Evolutionary conservation across 2,113 vertebrate species (phyloP), one percentile per base, ranked within the genome.

Genomic region (Holacanthus passer): DNA sequence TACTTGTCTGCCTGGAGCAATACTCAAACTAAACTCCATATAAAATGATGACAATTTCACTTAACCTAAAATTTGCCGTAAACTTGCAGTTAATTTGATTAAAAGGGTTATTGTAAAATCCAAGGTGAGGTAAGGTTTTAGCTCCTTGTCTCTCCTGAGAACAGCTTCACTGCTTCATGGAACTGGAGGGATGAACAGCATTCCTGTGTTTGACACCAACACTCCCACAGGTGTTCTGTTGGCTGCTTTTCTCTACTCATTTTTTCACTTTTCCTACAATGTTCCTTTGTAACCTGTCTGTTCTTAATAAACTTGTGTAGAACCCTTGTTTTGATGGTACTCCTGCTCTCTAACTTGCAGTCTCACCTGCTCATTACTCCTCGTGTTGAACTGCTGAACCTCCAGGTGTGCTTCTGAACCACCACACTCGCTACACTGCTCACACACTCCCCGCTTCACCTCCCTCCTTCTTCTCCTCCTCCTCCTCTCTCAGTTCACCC

Each of bases 331-430:
- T 45, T 19, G 19, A 50, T 41, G 56, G 19, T 27, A 11, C 1
- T 32, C 9, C n/a, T 53, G 35, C 63, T 82, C 59, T 12, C 70
- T 79, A 47, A 74, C 77, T 63, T 52, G 35, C 53, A 60, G 48
- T 32, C 70, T 83, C 87, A 59, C 81, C 71, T 73, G 68, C 63
- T 79, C 68, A 71, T 73, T 73, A 43, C 82, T 73, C 58, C 68
- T 77, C 14, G 0, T 86, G 65, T 78, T 89, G 71, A 82, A 62
- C 77, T 53, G 67, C 81, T 84, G 82, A 74, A 82, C 74, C 62
- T 84, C 85, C 65, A 81, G 65, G 55, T 78, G 73, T 68, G 68
- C 58, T 32, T 45, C 79, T 77, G 64, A 91, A 73, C 78, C 70
- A 0, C 73, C 24, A 16, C 53, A 22, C 43, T 37, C 41, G 58